phyloP scores from a whole-genome alignment of 2,888 invertebrate genomes.

The Ophion costatus region DNA sequence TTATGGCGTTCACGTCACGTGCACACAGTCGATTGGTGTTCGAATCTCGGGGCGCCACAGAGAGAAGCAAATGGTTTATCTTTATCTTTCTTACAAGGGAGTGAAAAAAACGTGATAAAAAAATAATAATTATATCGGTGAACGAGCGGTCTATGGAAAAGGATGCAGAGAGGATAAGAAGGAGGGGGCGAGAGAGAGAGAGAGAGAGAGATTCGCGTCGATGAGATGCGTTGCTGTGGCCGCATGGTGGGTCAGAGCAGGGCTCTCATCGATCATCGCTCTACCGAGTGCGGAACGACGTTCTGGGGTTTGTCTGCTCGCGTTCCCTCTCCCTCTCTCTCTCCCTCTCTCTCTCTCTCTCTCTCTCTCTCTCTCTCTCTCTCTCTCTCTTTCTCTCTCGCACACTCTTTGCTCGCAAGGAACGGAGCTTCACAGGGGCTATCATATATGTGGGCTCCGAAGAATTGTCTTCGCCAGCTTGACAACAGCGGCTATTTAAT shows the following conservation, averaged over 20 bases:
- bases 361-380: conserved; percentile 57
- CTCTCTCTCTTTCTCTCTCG: conserved; percentile 44
- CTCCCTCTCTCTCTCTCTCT: conserved; percentile 50
- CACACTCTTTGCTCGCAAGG: conserved; percentile 53
- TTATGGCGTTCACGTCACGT: neutral
- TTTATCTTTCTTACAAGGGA: conserved; percentile 41
- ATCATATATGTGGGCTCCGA: conserved; percentile 60
- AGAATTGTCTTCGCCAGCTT: conserved; percentile 38
- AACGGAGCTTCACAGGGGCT: conserved; percentile 66
- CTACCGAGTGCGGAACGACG: conserved; percentile 75
- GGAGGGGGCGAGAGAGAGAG: conserved; percentile 30
- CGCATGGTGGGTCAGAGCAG: conserved; percentile 79
- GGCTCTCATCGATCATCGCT: conserved; percentile 83
- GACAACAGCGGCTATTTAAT: conserved; percentile 29
- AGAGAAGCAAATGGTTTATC: conserved; percentile 30
- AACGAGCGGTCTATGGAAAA: conserved; percentile 66
- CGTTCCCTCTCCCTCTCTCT: conserved; percentile 55
- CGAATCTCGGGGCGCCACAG: conserved; percentile 50
- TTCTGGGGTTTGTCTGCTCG: conserved; percentile 76
- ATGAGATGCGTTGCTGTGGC: conserved; percentile 76
- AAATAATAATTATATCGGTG: conserved; percentile 82
- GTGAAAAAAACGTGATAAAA: conserved; percentile 25
- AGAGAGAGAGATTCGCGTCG: conserved; percentile 57
- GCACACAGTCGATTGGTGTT: conserved; percentile 15
- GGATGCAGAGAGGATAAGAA: conserved; percentile 42